A percentile compares a stretch with the other conserved stretches of the same genome.
These are phyloP conservation scores for Acrocephalus scirpaceus DNA, from an alignment of 2,797 vertebrate species.

Conservation along the genomic window DNA sequence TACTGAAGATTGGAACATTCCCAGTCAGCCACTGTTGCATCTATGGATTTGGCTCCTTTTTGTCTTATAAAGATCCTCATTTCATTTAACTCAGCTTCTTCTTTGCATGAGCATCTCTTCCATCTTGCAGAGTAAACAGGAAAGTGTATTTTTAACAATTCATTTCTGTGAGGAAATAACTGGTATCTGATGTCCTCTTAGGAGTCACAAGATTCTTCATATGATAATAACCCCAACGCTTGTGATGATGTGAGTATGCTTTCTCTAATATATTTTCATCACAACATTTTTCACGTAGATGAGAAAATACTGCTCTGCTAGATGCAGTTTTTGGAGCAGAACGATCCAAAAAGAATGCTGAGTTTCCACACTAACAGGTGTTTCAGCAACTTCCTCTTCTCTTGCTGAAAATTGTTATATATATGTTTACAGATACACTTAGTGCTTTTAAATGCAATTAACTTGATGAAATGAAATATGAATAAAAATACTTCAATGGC, in stretches of 20 bases:
- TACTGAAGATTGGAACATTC: neutral
- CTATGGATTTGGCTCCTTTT: neutral
- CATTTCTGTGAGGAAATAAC: constrained; percentile 19
- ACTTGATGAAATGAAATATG: neutral
- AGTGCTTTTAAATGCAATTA: neutral
- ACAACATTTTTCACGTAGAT: neutral
- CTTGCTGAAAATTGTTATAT: neutral
- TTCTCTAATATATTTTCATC: neutral
- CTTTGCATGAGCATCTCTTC: neutral
- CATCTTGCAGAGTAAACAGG: neutral
- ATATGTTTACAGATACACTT: neutral
- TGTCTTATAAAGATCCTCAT: neutral
- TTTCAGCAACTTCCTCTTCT: neutral
- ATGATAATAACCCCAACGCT: neutral
- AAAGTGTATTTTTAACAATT: neutral
- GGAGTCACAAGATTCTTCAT: constrained; percentile 40
- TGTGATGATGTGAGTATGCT: constrained; percentile 64
- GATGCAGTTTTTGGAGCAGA: neutral
- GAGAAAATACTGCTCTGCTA: neutral
- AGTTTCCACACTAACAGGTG: neutral
- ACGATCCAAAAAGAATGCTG: neutral
- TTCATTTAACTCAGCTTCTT: neutral
- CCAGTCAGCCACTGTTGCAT: neutral
- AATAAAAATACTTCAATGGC: neutral
- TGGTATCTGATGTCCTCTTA: neutral